Percentiles rank a stretch among this genome's conserved stretches.
These are phyloP conservation scores for Rhipidura dahli DNA, from an alignment of 2,113 vertebrate genomes.

Conservation along the genomic window DNA sequence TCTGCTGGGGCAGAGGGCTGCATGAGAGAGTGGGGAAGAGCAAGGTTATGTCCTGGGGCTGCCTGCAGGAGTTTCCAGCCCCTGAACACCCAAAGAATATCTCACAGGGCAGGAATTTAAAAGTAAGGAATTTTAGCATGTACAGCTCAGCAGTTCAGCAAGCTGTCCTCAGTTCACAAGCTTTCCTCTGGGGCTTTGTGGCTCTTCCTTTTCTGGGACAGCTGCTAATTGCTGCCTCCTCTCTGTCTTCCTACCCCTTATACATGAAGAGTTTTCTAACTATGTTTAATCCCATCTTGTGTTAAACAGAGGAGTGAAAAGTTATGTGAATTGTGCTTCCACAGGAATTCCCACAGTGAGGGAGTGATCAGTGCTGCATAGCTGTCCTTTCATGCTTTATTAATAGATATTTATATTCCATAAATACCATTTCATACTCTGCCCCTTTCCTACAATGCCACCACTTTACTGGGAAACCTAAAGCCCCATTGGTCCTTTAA, in stretches of 20 bases:
- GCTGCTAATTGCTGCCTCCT: background rate
- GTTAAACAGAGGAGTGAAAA: background rate
- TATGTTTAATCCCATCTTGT: background rate
- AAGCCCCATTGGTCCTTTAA: background rate
- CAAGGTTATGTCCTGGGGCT: background rate
- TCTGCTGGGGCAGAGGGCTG: background rate
- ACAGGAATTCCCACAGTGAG: constrained; percentile 6
- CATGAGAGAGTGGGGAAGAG: background rate
- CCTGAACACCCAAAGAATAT: background rate
- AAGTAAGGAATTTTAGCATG: background rate
- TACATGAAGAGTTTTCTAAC: background rate
- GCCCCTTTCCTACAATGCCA: constrained; percentile 30
- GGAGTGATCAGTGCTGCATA: constrained; percentile 11
- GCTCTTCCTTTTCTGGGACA: background rate
- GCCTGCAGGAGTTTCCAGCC: background rate
- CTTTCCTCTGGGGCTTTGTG: background rate
- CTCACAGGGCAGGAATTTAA: background rate
- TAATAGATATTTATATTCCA: constrained; percentile 43
- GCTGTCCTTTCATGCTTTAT: constrained; percentile 46
- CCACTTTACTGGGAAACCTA: constrained; percentile 31
- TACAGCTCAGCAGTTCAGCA: background rate
- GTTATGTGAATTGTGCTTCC: background rate
- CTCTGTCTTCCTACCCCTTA: background rate
- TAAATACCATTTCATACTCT: constrained; percentile 6
- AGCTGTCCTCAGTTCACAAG: background rate